Evolutionary conservation across 53 echinoderm and acorn worm species (phyloP).

Genomic region (Patiria pectinifera): DNA sequence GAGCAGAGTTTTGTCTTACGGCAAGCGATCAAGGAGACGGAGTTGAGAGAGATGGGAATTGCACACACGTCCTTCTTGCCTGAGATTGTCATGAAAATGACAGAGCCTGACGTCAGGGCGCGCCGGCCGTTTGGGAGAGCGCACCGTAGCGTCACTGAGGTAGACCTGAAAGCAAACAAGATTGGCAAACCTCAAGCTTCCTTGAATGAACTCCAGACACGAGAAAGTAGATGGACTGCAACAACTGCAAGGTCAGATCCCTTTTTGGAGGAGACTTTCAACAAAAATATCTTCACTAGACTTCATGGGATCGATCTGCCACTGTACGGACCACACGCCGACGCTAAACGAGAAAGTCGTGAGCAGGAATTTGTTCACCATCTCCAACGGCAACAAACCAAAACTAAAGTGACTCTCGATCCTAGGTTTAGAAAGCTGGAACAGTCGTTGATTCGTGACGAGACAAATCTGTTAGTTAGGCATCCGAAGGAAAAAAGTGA

Average conservation of each 20-base stretch:
- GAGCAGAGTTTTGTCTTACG: slow-evolving; percentile 84
- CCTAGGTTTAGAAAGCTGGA: slow-evolving; percentile 70
- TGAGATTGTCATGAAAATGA: slow-evolving; percentile 86
- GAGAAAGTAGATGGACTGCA: slow-evolving; percentile 25
- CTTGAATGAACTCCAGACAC: slow-evolving; percentile 21
- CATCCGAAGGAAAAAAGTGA: no score
- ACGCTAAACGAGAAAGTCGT: slow-evolving; percentile 68
- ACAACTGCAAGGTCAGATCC: slow-evolving; percentile 27
- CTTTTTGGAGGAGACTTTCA: slow-evolving; percentile 11
- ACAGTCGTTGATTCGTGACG: slow-evolving; percentile 49
- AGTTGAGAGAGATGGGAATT: slow-evolving; percentile 85
- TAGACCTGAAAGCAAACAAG: slow-evolving; percentile 8
- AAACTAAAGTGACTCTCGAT: slow-evolving; percentile 65
- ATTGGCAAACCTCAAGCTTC: neutral
- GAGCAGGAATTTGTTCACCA: slow-evolving; percentile 61
- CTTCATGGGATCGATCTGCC: slow-evolving; percentile 80
- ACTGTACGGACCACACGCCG: slow-evolving; percentile 77
- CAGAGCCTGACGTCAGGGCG: slow-evolving; percentile 78
- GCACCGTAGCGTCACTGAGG: slow-evolving; percentile 39
- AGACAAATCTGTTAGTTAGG: slow-evolving; percentile 3
- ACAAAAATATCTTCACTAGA: slow-evolving; percentile 47
- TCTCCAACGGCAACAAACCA: slow-evolving; percentile 64
- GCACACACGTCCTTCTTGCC: slow-evolving; percentile 87
- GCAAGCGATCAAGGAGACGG: slow-evolving; percentile 90
- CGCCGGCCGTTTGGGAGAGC: slow-evolving; percentile 77